Percentiles rank a stretch among this genome's conserved stretches.
Conservation (phyloP, 2,113 vertebrate genomes). For the Burhinus oedicnemus region DNA sequence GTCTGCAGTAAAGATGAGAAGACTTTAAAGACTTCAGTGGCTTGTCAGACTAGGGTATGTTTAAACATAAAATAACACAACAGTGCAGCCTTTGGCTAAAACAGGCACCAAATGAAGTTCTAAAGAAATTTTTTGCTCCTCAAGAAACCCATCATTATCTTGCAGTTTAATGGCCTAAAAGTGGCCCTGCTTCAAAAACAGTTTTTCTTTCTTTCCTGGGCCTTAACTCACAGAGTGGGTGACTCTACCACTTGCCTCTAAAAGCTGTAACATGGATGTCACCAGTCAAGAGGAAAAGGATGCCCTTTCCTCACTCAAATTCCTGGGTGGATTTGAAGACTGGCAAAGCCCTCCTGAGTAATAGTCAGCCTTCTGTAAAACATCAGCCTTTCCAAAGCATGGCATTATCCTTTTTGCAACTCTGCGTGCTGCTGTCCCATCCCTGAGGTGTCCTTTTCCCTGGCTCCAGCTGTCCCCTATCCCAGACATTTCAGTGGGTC, state of each 20-base stretch:
- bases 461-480: neutral
- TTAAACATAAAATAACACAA: constrained; percentile 64
- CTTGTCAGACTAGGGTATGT: constrained; percentile 48
- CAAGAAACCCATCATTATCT: constrained; percentile 25
- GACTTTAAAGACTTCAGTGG: constrained; percentile 41
- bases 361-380: neutral
- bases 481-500: neutral
- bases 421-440: neutral
- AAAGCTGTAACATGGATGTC: neutral
- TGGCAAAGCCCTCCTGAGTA: neutral
- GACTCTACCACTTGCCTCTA: neutral
- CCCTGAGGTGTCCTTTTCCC: neutral
- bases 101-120: constrained; percentile 19
- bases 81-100: constrained; percentile 43
- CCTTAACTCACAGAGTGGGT: neutral
- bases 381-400: neutral
- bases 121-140: constrained; percentile 17
- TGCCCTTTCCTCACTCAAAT: neutral
- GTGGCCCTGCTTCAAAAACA: neutral
- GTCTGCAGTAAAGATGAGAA: constrained; percentile 70
- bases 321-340: neutral
- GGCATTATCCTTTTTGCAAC: neutral
- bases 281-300: neutral
- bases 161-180: constrained; percentile 28
- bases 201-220: constrained; percentile 10